These are phyloP conservation scores for Acholoe squamosa DNA, from an alignment of 2,888 invertebrate species.

Conservation along the genomic window DNA sequence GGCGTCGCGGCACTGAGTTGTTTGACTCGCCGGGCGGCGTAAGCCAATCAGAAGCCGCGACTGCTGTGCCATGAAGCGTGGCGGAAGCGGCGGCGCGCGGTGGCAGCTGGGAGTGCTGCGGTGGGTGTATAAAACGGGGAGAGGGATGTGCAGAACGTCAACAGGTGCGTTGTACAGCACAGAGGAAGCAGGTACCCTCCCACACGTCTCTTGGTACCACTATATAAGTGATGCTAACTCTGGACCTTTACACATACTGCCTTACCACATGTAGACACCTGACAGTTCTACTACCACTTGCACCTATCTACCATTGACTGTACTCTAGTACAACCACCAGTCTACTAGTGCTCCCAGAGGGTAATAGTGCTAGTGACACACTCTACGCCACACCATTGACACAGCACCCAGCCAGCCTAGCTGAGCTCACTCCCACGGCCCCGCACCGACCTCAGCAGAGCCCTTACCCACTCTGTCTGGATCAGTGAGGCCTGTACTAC, in stretches of 20 bases:
- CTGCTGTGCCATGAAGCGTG: constrained; percentile 36
- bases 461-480: not conserved
- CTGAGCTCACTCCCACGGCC: not conserved
- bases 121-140: constrained; percentile 20
- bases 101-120: not conserved
- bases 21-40: constrained; percentile 43
- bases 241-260: no score
- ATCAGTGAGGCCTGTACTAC: not conserved
- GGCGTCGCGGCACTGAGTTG: constrained; percentile 1
- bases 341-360: not conserved
- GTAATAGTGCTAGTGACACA: not conserved
- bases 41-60: constrained; percentile 36
- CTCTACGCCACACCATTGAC: not conserved
- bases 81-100: not conserved
- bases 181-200: not conserved
- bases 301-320: not conserved
- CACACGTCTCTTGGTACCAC: not conserved
- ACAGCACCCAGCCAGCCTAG: not conserved
- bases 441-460: not conserved
- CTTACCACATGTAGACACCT: not conserved
- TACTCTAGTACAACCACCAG: not conserved
- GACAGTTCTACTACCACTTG: not conserved
- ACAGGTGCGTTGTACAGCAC: constrained; percentile 31
- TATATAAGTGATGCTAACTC: not conserved
- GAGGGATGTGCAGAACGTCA: not conserved